phyloP scores from a whole-genome alignment of 2,797 vertebrate genomes.

The Vultur gryphus region DNA sequence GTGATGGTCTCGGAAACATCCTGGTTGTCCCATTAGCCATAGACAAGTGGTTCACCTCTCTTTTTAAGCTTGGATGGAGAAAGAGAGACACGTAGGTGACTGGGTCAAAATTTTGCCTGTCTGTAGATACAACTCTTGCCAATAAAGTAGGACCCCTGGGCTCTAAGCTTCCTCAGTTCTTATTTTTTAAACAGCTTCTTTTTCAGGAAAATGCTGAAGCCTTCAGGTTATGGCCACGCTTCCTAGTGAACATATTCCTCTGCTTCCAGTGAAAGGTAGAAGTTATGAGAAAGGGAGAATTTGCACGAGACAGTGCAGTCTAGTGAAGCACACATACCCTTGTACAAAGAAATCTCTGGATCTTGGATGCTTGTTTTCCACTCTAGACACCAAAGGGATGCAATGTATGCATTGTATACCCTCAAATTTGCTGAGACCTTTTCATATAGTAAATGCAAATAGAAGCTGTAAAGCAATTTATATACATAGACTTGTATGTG shows the following conservation, averaged over 20 bases:
- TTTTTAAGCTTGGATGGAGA: background rate
- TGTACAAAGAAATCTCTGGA: background rate
- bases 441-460: background rate
- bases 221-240: background rate
- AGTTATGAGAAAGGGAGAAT: background rate
- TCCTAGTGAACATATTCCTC: background rate
- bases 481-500: background rate
- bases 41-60: background rate
- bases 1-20: background rate
- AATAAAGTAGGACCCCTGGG: background rate
- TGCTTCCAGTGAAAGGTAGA: background rate
- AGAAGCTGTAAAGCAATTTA: background rate
- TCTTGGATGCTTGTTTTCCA: background rate
- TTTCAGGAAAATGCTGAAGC: background rate
- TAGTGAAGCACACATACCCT: background rate
- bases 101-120: background rate
- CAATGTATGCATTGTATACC: background rate
- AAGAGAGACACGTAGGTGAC: background rate
- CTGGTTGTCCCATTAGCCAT: background rate
- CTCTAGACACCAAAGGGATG: background rate
- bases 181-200: background rate
- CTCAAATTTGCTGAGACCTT: background rate
- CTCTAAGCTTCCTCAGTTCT: background rate
- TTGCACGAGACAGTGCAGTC: fast-evolving
- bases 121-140: background rate